These are phyloP conservation scores for Heteromormyrus szaboi DNA, from an alignment of 2,797 vertebrate genomes.

Conservation along the genomic window DNA sequence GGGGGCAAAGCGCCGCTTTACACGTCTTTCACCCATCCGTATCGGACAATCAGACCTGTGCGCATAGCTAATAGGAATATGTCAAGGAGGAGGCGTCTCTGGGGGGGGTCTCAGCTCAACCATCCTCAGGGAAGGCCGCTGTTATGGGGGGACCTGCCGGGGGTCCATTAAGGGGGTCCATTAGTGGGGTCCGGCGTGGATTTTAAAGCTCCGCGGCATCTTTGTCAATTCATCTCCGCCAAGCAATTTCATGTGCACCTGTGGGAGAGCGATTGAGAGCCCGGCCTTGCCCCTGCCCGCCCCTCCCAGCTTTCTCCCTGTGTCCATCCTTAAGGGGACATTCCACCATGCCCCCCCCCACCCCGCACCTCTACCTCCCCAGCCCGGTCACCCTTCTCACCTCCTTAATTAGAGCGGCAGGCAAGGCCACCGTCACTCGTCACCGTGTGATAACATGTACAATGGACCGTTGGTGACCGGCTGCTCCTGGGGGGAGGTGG, in stretches of 20 bases:
- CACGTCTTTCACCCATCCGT: neutral
- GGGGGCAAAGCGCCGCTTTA: conserved; percentile 19
- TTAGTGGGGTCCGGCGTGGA: neutral
- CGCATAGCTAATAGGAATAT: neutral
- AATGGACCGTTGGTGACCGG: conserved; percentile 62
- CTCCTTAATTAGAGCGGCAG: conserved; percentile 50
- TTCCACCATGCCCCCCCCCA: conserved; percentile 40
- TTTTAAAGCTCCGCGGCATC: neutral
- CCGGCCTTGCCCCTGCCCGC: conserved; percentile 18
- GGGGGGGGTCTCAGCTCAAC: neutral
- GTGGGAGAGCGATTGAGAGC: conserved; percentile 27
- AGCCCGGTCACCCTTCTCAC: conserved; percentile 24
- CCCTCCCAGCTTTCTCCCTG: conserved; percentile 30
- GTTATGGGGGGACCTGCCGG: neutral
- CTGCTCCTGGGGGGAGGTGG: conserved; percentile 31
- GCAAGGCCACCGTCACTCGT: conserved; percentile 56
- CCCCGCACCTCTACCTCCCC: conserved; percentile 39
- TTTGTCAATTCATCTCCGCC: conserved; percentile 45
- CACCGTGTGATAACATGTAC: conserved; percentile 64
- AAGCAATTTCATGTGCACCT: conserved; percentile 54
- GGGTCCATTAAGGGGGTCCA: neutral
- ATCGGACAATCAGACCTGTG: neutral
- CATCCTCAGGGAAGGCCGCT: neutral
- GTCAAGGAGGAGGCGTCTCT: neutral
- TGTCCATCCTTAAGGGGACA: conserved; percentile 50